Conservation (phyloP, 2,888 invertebrate species). For the Tineola bisselliella region DNA sequence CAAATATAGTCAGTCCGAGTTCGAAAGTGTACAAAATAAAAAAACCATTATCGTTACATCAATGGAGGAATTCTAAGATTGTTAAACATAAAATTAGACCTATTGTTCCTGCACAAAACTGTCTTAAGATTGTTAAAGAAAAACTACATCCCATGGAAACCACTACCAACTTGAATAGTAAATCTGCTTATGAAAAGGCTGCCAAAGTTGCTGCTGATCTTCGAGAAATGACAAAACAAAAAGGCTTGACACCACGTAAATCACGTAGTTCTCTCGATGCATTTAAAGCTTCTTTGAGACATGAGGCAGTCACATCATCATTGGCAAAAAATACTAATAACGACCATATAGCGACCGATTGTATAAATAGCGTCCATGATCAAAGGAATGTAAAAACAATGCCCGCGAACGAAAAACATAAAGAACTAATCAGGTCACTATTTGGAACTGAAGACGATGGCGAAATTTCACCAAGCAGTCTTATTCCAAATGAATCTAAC, state of each 20-base stretch:
- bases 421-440: neutral
- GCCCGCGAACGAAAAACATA: neutral
- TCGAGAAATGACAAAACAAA: conserved; percentile 14
- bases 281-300: too few relatives aligned
- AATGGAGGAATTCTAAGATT: conserved; percentile 31
- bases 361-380: neutral
- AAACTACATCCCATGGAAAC: neutral
- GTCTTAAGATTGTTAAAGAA: neutral
- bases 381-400: too few relatives aligned
- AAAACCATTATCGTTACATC: conserved; percentile 37
- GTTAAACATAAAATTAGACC: conserved; percentile 41
- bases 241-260: neutral
- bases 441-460: neutral
- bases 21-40: conserved; percentile 20
- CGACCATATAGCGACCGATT: neutral
- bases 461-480: conserved; percentile 24
- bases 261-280: neutral
- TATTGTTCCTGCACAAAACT: conserved; percentile 15
- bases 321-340: neutral
- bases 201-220: conserved; percentile 38
- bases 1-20: neutral
- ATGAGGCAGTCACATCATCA: neutral
- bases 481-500: conserved; percentile 20
- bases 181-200: conserved; percentile 36
- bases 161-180: neutral